A percentile compares a stretch with the other conserved stretches of the same genome.
Conservation (phyloP, 2,113 vertebrate genomes). For the Neofelis nebulosa region DNA sequence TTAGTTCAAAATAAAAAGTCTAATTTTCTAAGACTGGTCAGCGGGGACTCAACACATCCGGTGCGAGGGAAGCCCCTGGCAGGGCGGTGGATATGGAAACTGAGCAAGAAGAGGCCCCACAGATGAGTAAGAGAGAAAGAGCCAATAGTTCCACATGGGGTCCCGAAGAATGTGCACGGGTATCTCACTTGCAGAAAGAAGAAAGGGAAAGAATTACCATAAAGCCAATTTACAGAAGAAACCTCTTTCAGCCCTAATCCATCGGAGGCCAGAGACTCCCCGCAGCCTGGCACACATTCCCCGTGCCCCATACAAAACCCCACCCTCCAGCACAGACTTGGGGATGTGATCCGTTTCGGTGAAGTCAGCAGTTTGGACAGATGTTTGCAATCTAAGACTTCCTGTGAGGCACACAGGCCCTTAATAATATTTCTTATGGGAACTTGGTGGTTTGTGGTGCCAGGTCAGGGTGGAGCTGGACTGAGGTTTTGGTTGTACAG, state of each 20-base stretch:
- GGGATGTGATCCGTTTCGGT: neutral
- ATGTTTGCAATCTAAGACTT: slow-evolving; percentile 67
- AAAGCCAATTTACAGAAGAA: neutral
- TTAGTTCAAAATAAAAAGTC: slow-evolving; percentile 19
- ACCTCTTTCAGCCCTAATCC: neutral
- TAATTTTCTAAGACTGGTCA: neutral
- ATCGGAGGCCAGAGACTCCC: neutral
- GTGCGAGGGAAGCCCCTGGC: neutral
- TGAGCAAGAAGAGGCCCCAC: neutral
- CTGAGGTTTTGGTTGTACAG: neutral
- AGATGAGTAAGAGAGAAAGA: neutral
- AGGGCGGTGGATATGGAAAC: neutral
- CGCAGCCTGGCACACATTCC: neutral
- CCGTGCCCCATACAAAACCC: neutral
- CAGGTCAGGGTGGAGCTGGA: neutral
- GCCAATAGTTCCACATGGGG: neutral
- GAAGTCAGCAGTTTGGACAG: slow-evolving; percentile 51
- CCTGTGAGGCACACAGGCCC: slow-evolving; percentile 49
- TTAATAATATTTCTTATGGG: neutral
- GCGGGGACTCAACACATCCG: neutral
- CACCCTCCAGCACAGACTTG: neutral
- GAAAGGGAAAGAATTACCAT: neutral
- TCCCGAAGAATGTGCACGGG: neutral
- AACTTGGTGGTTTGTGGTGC: neutral
- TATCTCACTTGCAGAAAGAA: neutral